These are phyloP conservation scores for Collichthys lucidus DNA, from an alignment of 2,113 vertebrate genomes.

Conservation along the genomic window DNA sequence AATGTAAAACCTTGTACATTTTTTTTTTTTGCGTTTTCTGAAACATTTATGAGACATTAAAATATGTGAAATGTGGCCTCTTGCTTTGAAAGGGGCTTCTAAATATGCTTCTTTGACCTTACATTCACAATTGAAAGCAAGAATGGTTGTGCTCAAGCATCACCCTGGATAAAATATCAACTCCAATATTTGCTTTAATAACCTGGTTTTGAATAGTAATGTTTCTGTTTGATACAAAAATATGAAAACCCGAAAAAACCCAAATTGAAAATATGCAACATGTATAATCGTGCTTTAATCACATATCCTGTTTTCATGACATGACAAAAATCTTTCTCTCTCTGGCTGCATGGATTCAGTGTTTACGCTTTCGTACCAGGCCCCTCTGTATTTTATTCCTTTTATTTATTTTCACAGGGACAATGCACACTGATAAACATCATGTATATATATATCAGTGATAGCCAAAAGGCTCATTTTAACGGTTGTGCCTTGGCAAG, in stretches of 20 bases:
- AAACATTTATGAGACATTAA: constrained; percentile 66
- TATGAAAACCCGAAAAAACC: not conserved
- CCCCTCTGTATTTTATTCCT: not conserved
- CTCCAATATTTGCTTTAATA: too few species aligned
- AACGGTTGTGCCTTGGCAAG: not conserved
- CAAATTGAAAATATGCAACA: not conserved
- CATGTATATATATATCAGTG: not conserved
- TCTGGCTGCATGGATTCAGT: not conserved
- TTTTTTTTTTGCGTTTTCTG: constrained; percentile 61
- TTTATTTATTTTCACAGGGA: not conserved
- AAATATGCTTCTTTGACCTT: constrained; percentile 45
- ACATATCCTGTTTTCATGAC: not conserved
- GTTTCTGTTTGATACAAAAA: not conserved
- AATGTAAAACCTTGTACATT: constrained; percentile 70
- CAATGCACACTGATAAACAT: not conserved
- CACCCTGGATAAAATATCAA: not conserved
- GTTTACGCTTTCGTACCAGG: not conserved
- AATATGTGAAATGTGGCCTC: constrained; percentile 54
- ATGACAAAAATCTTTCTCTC: not conserved
- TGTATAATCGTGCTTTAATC: not conserved
- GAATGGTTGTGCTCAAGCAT: constrained; percentile 1
- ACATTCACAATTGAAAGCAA: constrained; percentile 18
- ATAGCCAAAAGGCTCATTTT: not conserved
- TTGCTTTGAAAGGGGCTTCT: constrained; percentile 17
- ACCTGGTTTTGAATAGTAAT: too few species aligned